A percentile compares a stretch with the other conserved stretches of the same genome.
These are phyloP conservation scores for Xanthia icteritia DNA, from an alignment of 2,888 invertebrate species.

Conservation along the genomic window DNA sequence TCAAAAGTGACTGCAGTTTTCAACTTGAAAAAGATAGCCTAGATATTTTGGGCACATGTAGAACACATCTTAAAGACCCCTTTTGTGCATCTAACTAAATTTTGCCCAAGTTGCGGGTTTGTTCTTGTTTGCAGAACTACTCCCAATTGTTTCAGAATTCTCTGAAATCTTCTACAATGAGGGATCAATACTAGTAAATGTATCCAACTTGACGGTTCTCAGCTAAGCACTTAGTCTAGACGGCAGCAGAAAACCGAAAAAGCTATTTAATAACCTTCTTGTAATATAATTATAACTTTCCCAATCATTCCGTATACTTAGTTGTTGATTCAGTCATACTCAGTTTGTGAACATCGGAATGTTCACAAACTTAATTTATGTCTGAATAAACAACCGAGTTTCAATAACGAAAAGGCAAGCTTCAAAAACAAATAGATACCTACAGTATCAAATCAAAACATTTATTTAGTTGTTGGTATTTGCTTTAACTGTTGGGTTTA, in stretches of 20 bases:
- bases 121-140: not conserved
- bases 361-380: not conserved
- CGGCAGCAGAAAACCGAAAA: too few relatives aligned
- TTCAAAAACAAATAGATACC: not conserved
- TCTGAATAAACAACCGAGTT: not conserved
- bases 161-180: not conserved
- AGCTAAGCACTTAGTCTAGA: constrained; percentile 48
- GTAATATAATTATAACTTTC: not conserved
- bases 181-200: not conserved
- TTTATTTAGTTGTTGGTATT: constrained; percentile 4
- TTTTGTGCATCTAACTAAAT: not conserved
- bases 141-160: not conserved
- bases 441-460: not conserved
- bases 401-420: not conserved
- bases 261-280: not conserved
- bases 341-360: not conserved
- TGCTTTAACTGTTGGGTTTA: not conserved
- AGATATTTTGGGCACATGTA: not conserved
- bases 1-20: not conserved
- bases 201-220: not conserved
- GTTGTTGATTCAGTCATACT: too few relatives aligned
- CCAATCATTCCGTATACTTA: not conserved
- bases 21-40: not conserved
- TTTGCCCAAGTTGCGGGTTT: not conserved
- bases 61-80: not conserved